These are phyloP conservation scores for Takifugu flavidus DNA, from an alignment of 2,113 vertebrate genomes.

Conservation along the genomic window DNA sequence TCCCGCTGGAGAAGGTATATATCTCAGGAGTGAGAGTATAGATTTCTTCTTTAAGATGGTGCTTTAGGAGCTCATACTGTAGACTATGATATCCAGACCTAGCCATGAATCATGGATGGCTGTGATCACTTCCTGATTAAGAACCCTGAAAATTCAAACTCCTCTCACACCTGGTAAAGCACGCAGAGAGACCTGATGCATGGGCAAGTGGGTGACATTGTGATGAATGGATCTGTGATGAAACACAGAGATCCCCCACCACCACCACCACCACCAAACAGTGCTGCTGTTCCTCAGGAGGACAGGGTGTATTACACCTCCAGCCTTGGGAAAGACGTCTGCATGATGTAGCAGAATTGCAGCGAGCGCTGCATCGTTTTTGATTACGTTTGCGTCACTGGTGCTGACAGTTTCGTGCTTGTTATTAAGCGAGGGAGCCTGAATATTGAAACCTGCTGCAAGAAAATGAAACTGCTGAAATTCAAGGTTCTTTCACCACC, in stretches of 20 bases:
- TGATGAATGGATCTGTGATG: conserved; percentile 70
- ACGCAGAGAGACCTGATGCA: conserved; percentile 50
- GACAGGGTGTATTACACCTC: conserved; percentile 51
- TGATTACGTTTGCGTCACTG: conserved; percentile 47
- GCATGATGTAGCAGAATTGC: conserved; percentile 55
- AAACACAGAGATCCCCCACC: conserved; percentile 64
- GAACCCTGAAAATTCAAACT: conserved; percentile 41
- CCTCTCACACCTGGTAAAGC: conserved; percentile 67
- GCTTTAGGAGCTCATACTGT: conserved; percentile 44
- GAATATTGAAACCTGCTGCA: conserved; percentile 27
- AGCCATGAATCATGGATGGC: conserved; percentile 58
- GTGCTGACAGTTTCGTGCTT: conserved; percentile 53
- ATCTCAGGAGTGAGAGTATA: conserved; percentile 43
- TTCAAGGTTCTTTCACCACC: conserved; percentile 27
- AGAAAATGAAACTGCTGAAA: conserved; percentile 23
- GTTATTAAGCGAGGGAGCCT: conserved; percentile 32
- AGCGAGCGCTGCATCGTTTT: conserved; percentile 43
- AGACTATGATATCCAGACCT: conserved; percentile 52
- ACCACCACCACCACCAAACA: conserved; percentile 41
- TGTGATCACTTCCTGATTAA: conserved; percentile 67
- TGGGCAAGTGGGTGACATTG: conserved; percentile 53
- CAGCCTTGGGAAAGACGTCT: conserved; percentile 57
- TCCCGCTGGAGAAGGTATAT: conserved; percentile 43
- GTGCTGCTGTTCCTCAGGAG: conserved; percentile 46
- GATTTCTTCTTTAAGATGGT: conserved; percentile 55